Evolutionary conservation across 2,113 vertebrate genomes (phyloP), one percentile per base, ranked within the genome.

Genomic region (Empidonax alnorum): DNA sequence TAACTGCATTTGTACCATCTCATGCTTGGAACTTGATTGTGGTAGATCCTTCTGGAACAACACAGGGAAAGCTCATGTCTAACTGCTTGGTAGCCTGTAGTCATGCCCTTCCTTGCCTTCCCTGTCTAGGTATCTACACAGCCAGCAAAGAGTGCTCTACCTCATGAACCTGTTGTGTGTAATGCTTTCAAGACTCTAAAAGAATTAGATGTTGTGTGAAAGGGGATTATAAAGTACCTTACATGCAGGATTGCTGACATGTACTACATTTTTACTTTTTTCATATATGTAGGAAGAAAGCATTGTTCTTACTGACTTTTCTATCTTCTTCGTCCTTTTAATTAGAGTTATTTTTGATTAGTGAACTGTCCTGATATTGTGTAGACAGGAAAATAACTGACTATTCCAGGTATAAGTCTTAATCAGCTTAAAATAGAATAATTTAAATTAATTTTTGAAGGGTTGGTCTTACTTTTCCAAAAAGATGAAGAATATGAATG

Each of bases 381-480:
- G 2, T 10, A 87, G 76, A 46, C 46, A 82, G 61, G 50, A 77
- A 56, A 74, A 58, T 79, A 87, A 84, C 62, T 44, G 53, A 35
- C 14, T 69, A 59, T 71, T 86, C 65, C 72, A 94, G 39, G 58
- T 91, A 35, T 2, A 4, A 78, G 56, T 84, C 55, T 49, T 93
- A 85, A 94, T 86, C 69, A 90, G 35, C 74, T 96, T 93, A 85
- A 82, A 79, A 73, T 31, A 83, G 65, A 78, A 89, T 81, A 79
- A 79, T 9, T n/a, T 77, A 72, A 78, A 88, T 91, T 94, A 66
- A 65, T 93, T 95, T 93, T 82, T 92, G 49, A 84, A 73, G 49
- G 49, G 52, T 67, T 33, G 39, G 37, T 81, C 55, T 77, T 90
- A 66, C 35, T 94, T 92, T 92, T 66, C 13, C 31, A 68, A 68